A percentile compares a stretch with the other conserved stretches of the same genome.
Evolutionary conservation across 2,888 invertebrate genomes (phyloP).

Genomic region (Drosophila limbata): DNA sequence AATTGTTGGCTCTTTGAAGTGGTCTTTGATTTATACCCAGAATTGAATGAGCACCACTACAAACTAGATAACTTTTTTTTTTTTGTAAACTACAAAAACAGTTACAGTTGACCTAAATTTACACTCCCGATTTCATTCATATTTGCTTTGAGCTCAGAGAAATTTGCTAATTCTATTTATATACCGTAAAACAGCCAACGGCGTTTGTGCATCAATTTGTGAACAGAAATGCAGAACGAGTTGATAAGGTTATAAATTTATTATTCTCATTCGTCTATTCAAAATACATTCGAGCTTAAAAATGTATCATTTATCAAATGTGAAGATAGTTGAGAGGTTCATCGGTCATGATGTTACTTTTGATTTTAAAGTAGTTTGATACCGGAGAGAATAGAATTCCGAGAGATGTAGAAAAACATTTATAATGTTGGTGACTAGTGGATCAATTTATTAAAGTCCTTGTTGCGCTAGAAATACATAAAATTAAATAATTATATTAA

Average conservation of each 20-base stretch:
- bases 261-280: constrained; percentile 16
- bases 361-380: neutral
- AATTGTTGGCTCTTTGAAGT: constrained; percentile 66
- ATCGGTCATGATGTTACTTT: neutral
- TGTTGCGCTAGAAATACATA: no score
- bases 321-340: neutral
- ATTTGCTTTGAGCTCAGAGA: constrained; percentile 18
- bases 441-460: no score
- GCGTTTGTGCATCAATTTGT: constrained; percentile 22
- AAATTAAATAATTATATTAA: no score
- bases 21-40: constrained; percentile 59
- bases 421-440: no score
- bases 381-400: no score
- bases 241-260: constrained; percentile 15
- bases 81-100: constrained; percentile 8
- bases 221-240: constrained; percentile 6
- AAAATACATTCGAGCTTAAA: constrained; percentile 1
- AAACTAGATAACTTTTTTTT: constrained; percentile 6
- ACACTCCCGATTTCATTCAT: constrained; percentile 1
- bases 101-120: constrained; percentile 37
- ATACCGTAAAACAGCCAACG: constrained; percentile 8
- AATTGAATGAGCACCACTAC: constrained; percentile 56
- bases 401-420: no score
- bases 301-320: neutral
- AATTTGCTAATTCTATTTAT: constrained; percentile 23